Evolutionary conservation across 1,140 invertebrate species (phyloP).

Genomic region (Drosophila neocordata): DNA sequence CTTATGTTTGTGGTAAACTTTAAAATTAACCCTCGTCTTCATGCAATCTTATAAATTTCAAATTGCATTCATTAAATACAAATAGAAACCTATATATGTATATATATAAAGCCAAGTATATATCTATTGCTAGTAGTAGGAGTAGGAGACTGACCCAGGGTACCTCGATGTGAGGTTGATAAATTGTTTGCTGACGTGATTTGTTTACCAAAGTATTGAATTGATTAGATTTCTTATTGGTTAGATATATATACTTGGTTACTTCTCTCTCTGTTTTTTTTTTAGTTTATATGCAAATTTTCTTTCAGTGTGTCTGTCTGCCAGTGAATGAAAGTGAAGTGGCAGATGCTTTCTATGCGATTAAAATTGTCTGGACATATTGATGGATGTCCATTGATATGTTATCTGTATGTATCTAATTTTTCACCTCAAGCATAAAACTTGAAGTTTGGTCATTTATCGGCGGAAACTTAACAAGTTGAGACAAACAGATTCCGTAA

Average conservation of each 20-base stretch:
- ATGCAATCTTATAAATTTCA: slow-evolving; percentile 52
- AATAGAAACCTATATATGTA: not conserved
- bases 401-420: slow-evolving; percentile 10
- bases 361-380: slow-evolving; percentile 44
- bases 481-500: slow-evolving; percentile 15
- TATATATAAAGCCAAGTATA: not conserved
- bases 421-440: not conserved
- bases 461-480: not conserved
- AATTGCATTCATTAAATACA: slow-evolving; percentile 51
- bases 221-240: slow-evolving; percentile 50
- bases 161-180: slow-evolving; percentile 31
- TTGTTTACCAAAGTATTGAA: slow-evolving; percentile 48
- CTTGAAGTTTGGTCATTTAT: not conserved
- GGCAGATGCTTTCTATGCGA: slow-evolving; percentile 55
- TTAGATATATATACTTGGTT: no score
- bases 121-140: slow-evolving; percentile 36
- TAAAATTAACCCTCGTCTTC: not conserved
- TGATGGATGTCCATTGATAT: slow-evolving; percentile 46
- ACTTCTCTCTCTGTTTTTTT: slow-evolving; percentile 3
- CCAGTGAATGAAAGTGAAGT: slow-evolving; percentile 40
- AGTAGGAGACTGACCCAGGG: slow-evolving; percentile 26
- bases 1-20: not conserved
- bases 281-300: slow-evolving; percentile 47
- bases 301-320: slow-evolving; percentile 15
- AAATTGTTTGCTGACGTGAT: slow-evolving; percentile 59